A percentile compares a stretch with the other conserved stretches of the same genome.
These are phyloP conservation scores for Penaeus vannamei DNA, from an alignment of 1,140 invertebrate genomes.

Conservation along the genomic window DNA sequence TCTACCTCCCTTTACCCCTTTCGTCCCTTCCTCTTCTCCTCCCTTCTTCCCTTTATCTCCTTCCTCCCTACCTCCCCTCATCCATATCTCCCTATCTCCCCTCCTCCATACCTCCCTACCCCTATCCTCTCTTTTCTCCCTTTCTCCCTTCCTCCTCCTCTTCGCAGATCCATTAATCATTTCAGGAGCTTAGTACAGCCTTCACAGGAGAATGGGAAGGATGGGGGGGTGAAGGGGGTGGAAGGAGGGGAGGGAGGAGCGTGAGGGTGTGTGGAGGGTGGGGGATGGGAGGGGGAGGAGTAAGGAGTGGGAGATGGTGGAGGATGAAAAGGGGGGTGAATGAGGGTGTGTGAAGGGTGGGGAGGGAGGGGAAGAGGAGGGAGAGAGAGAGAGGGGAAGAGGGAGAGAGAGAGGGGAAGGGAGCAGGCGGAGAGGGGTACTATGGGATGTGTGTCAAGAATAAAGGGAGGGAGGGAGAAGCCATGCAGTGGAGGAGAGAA, in stretches of 20 bases:
- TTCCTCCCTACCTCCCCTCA: neutral
- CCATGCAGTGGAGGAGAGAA: neutral
- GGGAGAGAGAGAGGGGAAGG: neutral
- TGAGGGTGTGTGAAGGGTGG: conserved; percentile 10
- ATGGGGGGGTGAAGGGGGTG: too few relatives aligned
- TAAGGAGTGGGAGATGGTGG: too few relatives aligned
- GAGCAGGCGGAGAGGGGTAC: neutral
- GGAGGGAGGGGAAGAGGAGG: neutral
- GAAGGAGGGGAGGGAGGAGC: too few relatives aligned
- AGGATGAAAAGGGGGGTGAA: neutral
- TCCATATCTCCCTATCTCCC: neutral
- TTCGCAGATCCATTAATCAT: too few relatives aligned
- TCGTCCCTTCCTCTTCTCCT: too few relatives aligned
- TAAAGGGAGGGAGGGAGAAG: too few relatives aligned
- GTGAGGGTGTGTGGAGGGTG: neutral
- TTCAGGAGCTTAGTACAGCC: too few relatives aligned
- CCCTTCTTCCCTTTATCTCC: neutral
- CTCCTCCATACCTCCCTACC: neutral
- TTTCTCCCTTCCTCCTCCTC: too few relatives aligned
- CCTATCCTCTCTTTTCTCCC: neutral
- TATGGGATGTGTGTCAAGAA: too few relatives aligned
- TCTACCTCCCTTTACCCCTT: too few relatives aligned
- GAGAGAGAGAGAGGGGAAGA: neutral
- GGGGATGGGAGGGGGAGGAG: conserved; percentile 7
- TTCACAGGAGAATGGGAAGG: too few relatives aligned